Base-by-base conservation (phyloP, 37 sponge, comb jelly and placozoan species). In the Amphimedon queenslandica region DNA sequence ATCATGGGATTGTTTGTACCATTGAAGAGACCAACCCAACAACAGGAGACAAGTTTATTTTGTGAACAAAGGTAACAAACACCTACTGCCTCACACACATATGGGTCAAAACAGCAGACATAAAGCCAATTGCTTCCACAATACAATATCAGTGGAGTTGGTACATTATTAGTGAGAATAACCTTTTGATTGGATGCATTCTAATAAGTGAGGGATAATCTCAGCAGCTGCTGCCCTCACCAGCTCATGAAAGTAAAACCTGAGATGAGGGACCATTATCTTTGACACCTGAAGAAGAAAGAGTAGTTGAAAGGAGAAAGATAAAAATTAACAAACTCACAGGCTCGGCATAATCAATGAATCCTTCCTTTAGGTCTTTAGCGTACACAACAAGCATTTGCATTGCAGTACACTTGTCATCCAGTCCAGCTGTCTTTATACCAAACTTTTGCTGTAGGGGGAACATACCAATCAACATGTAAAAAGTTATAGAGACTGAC, bases 331-430 rank as follows among this genome's bases (percentile, higher is more conserved):
- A 36, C 4, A 10, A 37, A 69, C 84, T 72, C 33, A 93, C 91
- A 1, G 71, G 57, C 55, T 92, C 95, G 8, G 89, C 90, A 74
- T 94, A 98, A 4, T 86, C 88, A 1, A 80, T 90, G 80, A 98
- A 98, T 0, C 96, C 99, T 30, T 95, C 99, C 74, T 87, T 82
- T 36, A 98, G 71, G 57, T 98, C 99, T 57, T 92, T 82, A 30
- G 99, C 99, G 74, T 98, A 98, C n/a, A 95, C 90, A 29, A 95
- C 95, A 75, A 98, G 67, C 99, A 98, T 94, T 80, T 98, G 95
- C 82, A 91, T 94, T 61, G 99, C 99, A n/a, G 99, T 98, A 67
- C 77, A 81, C 86, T 98, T 98, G 70, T 98, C 99, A 27, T 98
- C 99, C 41, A 98, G 83, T 27, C 95, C 95, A 34, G 93, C 90